Percentiles rank a stretch among this genome's conserved stretches.
Conservation (phyloP, 2,113 vertebrate genomes). For the Bufo bufo region DNA sequence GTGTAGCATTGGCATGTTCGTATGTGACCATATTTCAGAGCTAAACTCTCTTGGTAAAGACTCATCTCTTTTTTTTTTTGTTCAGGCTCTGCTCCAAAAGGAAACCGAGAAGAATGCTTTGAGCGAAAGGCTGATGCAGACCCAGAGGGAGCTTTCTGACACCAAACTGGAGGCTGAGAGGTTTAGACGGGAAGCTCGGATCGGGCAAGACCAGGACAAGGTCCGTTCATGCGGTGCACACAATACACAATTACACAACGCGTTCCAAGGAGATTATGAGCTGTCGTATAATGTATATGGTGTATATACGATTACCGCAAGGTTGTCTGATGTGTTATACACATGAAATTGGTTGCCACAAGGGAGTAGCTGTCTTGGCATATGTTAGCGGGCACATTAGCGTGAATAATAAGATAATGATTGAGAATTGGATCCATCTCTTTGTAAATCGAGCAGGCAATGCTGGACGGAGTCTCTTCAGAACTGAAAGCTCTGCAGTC, state of each 20-base stretch:
- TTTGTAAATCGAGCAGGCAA: conserved; percentile 63
- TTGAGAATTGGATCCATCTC: background rate
- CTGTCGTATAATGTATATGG: background rate
- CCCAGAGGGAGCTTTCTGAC: conserved; percentile 68
- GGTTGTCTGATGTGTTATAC: background rate
- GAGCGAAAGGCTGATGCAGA: conserved; percentile 66
- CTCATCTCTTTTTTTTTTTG: conserved; percentile 28
- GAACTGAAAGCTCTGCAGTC: conserved; percentile 69
- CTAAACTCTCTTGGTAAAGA: background rate
- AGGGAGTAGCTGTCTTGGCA: background rate
- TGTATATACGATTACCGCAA: background rate
- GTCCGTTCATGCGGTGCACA: conserved; percentile 64
- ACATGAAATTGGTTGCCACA: background rate
- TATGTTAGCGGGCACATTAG: background rate
- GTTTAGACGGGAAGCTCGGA: conserved; percentile 68
- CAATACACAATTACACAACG: conserved; percentile 19
- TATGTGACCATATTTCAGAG: background rate
- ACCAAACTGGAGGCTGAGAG: conserved; percentile 67
- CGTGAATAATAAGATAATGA: conserved; percentile 1
- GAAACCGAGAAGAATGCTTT: conserved; percentile 74
- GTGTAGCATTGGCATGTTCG: background rate
- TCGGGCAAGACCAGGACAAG: conserved; percentile 74
- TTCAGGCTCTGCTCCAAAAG: conserved; percentile 76
- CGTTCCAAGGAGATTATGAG: background rate
- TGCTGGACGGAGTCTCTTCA: conserved; percentile 49